A percentile compares a stretch with the other conserved stretches of the same genome.
Evolutionary conservation across 2,888 invertebrate genomes (phyloP).

Genomic region (Tetropium fuscum): DNA sequence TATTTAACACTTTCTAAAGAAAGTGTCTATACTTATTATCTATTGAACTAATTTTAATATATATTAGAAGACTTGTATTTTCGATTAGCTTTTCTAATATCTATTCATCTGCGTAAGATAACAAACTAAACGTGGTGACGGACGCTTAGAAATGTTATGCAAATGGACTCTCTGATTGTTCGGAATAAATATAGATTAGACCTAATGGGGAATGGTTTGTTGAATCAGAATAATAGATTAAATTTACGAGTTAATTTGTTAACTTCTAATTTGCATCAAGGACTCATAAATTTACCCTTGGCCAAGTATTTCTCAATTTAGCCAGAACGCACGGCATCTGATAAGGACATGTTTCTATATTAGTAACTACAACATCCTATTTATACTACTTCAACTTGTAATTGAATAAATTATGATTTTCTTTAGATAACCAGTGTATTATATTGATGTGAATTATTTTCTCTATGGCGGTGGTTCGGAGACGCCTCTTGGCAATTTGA

Average conservation of each 20-base stretch:
- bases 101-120: no score
- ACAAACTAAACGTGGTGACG: neutral
- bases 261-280: conserved; percentile 41
- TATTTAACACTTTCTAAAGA: no score
- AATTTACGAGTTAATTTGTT: conserved; percentile 22
- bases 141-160: neutral
- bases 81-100: no score
- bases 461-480: no score
- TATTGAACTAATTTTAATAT: no score
- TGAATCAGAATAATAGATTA: conserved; percentile 15
- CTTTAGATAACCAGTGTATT: no score
- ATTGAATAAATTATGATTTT: conserved; percentile 1
- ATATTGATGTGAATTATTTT: no score
- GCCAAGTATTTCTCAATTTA: conserved; percentile 46
- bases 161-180: neutral
- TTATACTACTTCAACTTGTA: neutral
- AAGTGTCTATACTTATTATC: no score
- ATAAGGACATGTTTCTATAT: conserved; percentile 36
- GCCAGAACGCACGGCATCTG: conserved; percentile 40
- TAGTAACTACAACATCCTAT: conserved; percentile 11
- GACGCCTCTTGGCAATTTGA: no score
- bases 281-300: conserved; percentile 41
- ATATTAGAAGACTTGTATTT: no score
- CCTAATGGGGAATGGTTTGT: conserved; percentile 7
- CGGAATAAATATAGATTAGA: conserved; percentile 7